Conservation (phyloP, 2,888 invertebrate genomes). For the Xylocampa areola region DNA sequence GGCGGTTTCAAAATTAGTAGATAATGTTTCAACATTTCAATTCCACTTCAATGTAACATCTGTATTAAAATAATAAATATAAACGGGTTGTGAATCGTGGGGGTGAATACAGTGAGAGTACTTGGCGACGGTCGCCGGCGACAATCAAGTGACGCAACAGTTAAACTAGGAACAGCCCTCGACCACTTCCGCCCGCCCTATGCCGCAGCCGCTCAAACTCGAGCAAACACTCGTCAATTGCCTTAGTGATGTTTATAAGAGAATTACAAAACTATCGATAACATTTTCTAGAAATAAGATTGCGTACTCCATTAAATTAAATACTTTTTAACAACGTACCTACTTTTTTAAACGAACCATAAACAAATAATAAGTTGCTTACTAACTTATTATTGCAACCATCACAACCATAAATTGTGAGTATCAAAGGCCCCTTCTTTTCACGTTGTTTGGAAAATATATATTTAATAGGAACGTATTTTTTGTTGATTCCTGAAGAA, state of each 20-base stretch:
- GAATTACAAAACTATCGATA: conserved; percentile 57
- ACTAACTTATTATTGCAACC: too few relatives aligned
- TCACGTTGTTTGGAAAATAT: too few relatives aligned
- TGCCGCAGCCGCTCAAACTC: conserved; percentile 82
- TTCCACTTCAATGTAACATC: conserved; percentile 6
- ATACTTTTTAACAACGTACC: too few relatives aligned
- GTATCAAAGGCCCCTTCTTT: too few relatives aligned
- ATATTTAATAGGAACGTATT: too few relatives aligned
- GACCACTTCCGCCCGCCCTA: conserved; percentile 83
- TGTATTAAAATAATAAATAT: conserved; percentile 51
- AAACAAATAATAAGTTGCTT: too few relatives aligned
- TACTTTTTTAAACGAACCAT: too few relatives aligned
- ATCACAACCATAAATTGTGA: too few relatives aligned
- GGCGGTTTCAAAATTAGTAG: conserved; percentile 17
- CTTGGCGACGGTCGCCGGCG: conserved; percentile 59
- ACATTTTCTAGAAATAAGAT: conserved; percentile 4
- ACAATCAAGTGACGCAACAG: conserved; percentile 87
- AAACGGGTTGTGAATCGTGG: conserved; percentile 25
- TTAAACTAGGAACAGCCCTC: conserved; percentile 83
- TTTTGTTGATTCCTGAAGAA: conserved; percentile 15
- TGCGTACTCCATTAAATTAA: not conserved
- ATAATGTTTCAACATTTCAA: conserved; percentile 12
- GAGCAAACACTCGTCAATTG: conserved; percentile 86
- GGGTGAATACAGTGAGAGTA: conserved; percentile 55
- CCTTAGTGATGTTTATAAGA: conserved; percentile 71